phyloP scores from a whole-genome alignment of 1,140 invertebrate species.

The Diorhabda carinulata region DNA sequence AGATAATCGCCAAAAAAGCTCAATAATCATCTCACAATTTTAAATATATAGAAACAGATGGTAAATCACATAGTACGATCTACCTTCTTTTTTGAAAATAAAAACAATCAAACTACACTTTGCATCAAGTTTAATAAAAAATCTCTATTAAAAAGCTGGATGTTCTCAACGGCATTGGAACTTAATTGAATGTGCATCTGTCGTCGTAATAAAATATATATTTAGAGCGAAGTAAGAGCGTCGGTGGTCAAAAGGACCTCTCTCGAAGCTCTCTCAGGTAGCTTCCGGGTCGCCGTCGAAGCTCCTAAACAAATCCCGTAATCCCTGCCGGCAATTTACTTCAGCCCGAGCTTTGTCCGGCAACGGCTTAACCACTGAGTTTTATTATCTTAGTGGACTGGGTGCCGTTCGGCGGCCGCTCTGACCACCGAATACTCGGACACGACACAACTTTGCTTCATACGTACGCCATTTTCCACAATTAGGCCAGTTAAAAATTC shows the following conservation, averaged over 20 bases:
- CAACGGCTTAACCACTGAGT: conserved; percentile 49
- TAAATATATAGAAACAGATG: too few relatives aligned
- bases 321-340: conserved; percentile 52
- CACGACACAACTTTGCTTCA: conserved; percentile 11
- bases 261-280: conserved; percentile 40
- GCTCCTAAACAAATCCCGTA: conserved; percentile 51
- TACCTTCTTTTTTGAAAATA: too few relatives aligned
- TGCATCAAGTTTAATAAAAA: too few relatives aligned
- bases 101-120: too few relatives aligned
- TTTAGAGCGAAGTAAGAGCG: background rate
- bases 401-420: conserved; percentile 4
- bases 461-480: background rate
- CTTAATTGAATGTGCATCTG: too few relatives aligned
- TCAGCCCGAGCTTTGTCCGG: conserved; percentile 48
- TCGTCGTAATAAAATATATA: too few relatives aligned
- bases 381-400: conserved; percentile 49
- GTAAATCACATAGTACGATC: too few relatives aligned
- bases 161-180: too few relatives aligned
- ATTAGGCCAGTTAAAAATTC: background rate
- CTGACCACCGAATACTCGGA: conserved; percentile 14
- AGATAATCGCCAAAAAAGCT: too few relatives aligned
- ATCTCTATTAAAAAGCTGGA: too few relatives aligned
- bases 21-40: too few relatives aligned
- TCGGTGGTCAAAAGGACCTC: conserved; percentile 22
- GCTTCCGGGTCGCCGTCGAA: conserved; percentile 29